Percentiles rank a stretch among this genome's conserved stretches.
Conservation (phyloP, 2,113 vertebrate genomes). For the Nycticryphes semicollaris region DNA sequence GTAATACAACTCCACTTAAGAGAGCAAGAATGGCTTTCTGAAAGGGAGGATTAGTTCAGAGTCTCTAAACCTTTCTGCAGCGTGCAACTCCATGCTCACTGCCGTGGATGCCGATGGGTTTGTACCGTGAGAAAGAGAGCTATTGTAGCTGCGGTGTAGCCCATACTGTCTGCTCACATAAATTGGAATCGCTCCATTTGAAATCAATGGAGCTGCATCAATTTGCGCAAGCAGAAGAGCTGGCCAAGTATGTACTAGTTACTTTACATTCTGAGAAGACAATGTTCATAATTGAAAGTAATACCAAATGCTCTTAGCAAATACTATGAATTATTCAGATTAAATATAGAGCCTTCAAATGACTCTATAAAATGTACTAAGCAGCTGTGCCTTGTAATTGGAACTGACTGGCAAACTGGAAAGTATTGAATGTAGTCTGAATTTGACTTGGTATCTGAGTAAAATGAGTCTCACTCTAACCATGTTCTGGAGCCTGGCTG, state of each 20-base stretch:
- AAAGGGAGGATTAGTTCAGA: not conserved
- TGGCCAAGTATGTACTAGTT: slow-evolving; percentile 28
- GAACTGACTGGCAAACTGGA: slow-evolving; percentile 52
- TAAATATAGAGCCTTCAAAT: slow-evolving; percentile 62
- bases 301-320: slow-evolving; percentile 53
- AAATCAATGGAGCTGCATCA: slow-evolving; percentile 32
- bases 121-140: not conserved
- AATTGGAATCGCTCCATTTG: slow-evolving; percentile 5
- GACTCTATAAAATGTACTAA: slow-evolving; percentile 53
- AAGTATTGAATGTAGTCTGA: slow-evolving; percentile 28
- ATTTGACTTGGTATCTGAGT: slow-evolving; percentile 24
- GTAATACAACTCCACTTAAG: not conserved
- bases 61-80: not conserved
- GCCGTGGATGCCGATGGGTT: not conserved
- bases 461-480: slow-evolving; percentile 14
- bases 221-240: slow-evolving; percentile 40
- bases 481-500: not conserved
- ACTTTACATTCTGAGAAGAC: slow-evolving; percentile 52
- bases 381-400: slow-evolving; percentile 69
- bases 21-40: not conserved
- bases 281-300: slow-evolving; percentile 67
- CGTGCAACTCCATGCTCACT: not conserved
- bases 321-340: slow-evolving; percentile 64
- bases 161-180: not conserved
- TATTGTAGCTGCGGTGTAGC: not conserved